Conservation (phyloP, 2,888 invertebrate genomes). For the Sympetrum striolatum region DNA sequence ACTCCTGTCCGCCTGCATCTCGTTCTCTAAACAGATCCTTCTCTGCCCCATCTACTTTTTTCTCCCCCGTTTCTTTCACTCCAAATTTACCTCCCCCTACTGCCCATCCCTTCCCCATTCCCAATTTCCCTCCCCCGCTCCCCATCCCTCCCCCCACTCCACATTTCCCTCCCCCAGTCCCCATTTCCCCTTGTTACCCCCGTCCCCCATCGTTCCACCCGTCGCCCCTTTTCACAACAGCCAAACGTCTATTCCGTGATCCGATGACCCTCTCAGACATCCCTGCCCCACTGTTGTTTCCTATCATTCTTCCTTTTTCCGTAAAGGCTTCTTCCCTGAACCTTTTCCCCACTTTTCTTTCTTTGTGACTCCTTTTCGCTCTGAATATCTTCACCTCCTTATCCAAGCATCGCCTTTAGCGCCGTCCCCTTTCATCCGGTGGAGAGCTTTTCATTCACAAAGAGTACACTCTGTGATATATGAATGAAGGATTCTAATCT, state of each 20-base stretch:
- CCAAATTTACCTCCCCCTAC: too few species aligned
- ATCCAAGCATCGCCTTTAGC: neutral
- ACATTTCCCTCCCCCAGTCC: too few species aligned
- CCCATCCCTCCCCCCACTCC: too few species aligned
- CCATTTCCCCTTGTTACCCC: too few species aligned
- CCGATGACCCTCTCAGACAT: neutral
- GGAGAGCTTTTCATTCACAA: too few species aligned
- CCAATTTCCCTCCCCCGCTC: too few species aligned
- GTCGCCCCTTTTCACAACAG: neutral
- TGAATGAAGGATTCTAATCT: too few species aligned
- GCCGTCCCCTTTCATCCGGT: too few species aligned
- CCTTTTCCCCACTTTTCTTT: neutral
- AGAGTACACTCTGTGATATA: too few species aligned
- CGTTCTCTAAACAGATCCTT: conserved; percentile 15
- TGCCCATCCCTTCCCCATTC: too few species aligned
- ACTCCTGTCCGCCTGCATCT: conserved; percentile 17
- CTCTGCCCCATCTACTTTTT: neutral
- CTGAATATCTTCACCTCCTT: neutral
- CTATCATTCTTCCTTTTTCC: neutral
- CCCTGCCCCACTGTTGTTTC: neutral
- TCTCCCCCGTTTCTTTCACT: neutral
- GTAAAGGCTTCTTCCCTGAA: neutral
- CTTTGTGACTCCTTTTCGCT: neutral
- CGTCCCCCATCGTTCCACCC: neutral
- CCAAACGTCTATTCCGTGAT: neutral